phyloP scores from a whole-genome alignment of 2,888 invertebrate species.

The Diaperis boleti region DNA sequence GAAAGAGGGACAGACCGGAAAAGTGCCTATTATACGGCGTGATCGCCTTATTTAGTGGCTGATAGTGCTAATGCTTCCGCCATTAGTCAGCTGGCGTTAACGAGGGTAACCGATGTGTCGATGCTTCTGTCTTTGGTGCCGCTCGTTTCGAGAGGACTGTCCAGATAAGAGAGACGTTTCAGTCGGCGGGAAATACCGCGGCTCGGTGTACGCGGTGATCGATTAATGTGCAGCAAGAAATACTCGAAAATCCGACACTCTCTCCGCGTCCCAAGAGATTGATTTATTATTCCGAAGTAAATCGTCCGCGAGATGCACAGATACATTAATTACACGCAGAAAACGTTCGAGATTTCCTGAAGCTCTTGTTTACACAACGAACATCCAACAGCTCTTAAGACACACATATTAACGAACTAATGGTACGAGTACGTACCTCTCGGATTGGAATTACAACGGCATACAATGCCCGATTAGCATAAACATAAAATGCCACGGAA shows the following conservation, averaged over 20 bases:
- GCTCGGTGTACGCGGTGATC: too few species aligned
- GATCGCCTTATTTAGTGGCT: constrained; percentile 65
- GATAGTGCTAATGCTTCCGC: constrained; percentile 66
- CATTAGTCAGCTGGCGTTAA: constrained; percentile 67
- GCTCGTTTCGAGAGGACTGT: constrained; percentile 47
- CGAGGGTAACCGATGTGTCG: constrained; percentile 65
- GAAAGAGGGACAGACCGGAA: constrained; percentile 60
- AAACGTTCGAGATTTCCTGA: constrained; percentile 2
- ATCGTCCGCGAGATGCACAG: constrained; percentile 9
- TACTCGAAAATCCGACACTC: not conserved
- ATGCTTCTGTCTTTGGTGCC: constrained; percentile 53
- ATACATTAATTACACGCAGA: constrained; percentile 17
- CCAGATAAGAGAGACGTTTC: too few species aligned
- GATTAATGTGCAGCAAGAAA: too few species aligned
- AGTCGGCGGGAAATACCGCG: too few species aligned
- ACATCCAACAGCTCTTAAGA: constrained; percentile 4
- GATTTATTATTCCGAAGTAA: constrained; percentile 18
- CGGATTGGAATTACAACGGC: not conserved
- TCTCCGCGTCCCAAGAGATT: not conserved
- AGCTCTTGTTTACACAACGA: not conserved
- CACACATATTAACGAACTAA: constrained; percentile 5
- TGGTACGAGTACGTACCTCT: constrained; percentile 1
- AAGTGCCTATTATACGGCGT: constrained; percentile 62
- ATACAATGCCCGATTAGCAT: constrained; percentile 22
- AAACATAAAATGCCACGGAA: constrained; percentile 14